Evolutionary conservation across 2,888 invertebrate genomes (phyloP), one percentile per base, ranked within the genome.

Genomic region (Aporophyla lueneburgensis): DNA sequence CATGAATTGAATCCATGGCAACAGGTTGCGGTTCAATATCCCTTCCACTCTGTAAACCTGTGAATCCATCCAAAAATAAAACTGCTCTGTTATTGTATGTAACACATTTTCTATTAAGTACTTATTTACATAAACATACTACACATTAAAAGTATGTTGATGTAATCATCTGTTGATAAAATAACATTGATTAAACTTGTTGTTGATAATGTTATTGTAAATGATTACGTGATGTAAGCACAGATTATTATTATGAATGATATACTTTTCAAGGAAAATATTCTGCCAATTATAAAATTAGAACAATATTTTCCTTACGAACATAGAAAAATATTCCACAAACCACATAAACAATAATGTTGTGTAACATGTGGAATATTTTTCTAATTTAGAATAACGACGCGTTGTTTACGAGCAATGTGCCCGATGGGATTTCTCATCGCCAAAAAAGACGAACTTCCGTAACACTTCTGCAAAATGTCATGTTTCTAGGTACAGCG

Each of bases 141-240:
- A 14, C 19, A n/a, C 27, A 27, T 27, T n/a, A 4, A 7, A 27
- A 54, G 6, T 69, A 40, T 5, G 16, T 24, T 80, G 10, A 72
- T 53, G 53, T 61, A 59, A 59, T 73, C 10, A 70, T 59, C 7
- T 1, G 1, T 43, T 14, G 27, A 80, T 27, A 5, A 54, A 80
- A 54, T 59, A 40, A 10, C 14, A 61, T 49, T 40, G 16, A 61
- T 53, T 49, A 24, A 46, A 9, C 21, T 54, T 12, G 27, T 76
- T 62, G 54, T 80, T 62, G 12, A 46, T 69, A 43, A 19, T 43
- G 27, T 63, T 80, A 9, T 49, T 56, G n/a, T 43, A 59, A 53
- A 71, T 59, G 21, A 54, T 56, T 40, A 9, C 9, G 19, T 51
- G 21, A 27, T 59, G 12, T 40, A 59, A 59, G 10, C 33, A 33